Conservation (phyloP, 2,888 invertebrate genomes). For the Salticus scenicus region DNA sequence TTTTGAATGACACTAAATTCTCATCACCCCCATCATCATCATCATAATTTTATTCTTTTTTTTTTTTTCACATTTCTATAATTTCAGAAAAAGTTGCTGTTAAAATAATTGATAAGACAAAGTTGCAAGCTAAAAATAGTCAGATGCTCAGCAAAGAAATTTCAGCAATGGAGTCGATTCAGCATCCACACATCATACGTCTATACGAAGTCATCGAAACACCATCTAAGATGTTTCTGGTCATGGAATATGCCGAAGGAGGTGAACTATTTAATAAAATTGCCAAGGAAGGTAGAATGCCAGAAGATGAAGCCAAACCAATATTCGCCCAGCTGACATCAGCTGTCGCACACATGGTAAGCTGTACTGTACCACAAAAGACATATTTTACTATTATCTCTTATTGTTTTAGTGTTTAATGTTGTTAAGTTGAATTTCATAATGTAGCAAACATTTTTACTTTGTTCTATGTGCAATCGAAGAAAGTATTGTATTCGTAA, state of each 20-base stretch:
- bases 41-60: no score
- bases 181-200: conserved; percentile 84
- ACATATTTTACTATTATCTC: no score
- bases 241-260: conserved; percentile 85
- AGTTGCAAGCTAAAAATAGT: conserved; percentile 82
- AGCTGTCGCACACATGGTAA: conserved; percentile 85
- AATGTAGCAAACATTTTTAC: no score
- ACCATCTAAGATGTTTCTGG: conserved; percentile 83
- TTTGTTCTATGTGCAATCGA: no score
- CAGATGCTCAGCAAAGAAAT: conserved; percentile 83
- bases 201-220: conserved; percentile 84
- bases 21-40: no score
- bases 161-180: conserved; percentile 82
- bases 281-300: conserved; percentile 82
- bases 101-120: conserved; percentile 84
- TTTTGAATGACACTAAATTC: no score
- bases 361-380: no score
- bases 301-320: conserved; percentile 81
- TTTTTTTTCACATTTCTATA: no score
- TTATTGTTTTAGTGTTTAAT: no score
- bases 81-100: conserved; percentile 83
- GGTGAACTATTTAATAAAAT: conserved; percentile 85
- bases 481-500: no score
- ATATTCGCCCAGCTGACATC: conserved; percentile 83
- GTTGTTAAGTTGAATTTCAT: no score